phyloP scores from a whole-genome alignment of 2,797 vertebrate genomes.

The Morelia viridis region DNA sequence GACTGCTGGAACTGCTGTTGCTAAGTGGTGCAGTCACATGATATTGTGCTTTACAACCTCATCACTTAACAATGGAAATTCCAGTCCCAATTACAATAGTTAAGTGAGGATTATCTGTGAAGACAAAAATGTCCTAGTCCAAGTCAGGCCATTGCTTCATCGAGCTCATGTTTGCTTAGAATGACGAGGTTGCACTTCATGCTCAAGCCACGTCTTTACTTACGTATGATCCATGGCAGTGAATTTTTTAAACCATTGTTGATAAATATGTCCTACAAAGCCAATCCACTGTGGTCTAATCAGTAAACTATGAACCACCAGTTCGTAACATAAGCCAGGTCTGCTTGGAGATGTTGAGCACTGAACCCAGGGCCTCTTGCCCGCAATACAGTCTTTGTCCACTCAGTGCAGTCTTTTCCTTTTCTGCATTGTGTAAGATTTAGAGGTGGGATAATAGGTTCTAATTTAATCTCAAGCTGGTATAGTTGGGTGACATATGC shows the following conservation, averaged over 20 bases:
- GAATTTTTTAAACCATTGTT: background rate
- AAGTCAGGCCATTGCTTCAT: background rate
- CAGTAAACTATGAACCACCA: background rate
- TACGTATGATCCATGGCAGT: background rate
- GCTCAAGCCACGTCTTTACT: background rate
- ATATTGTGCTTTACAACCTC: background rate
- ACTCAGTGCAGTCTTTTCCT: background rate
- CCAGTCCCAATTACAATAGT: background rate
- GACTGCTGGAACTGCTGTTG: background rate
- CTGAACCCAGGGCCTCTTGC: background rate
- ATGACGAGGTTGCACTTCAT: background rate
- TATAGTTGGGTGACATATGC: background rate
- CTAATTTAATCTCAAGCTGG: background rate
- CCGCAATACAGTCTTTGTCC: background rate
- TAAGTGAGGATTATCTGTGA: background rate
- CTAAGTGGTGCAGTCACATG: background rate
- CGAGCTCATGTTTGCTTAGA: background rate
- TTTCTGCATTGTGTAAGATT: fast-evolving
- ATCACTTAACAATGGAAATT: background rate
- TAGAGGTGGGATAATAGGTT: background rate
- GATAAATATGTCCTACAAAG: background rate
- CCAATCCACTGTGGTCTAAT: background rate
- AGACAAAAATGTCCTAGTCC: background rate
- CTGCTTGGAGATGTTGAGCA: background rate
- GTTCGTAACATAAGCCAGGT: background rate